Conservation (phyloP, 2,888 invertebrate species). For the Julus scandinavius region DNA sequence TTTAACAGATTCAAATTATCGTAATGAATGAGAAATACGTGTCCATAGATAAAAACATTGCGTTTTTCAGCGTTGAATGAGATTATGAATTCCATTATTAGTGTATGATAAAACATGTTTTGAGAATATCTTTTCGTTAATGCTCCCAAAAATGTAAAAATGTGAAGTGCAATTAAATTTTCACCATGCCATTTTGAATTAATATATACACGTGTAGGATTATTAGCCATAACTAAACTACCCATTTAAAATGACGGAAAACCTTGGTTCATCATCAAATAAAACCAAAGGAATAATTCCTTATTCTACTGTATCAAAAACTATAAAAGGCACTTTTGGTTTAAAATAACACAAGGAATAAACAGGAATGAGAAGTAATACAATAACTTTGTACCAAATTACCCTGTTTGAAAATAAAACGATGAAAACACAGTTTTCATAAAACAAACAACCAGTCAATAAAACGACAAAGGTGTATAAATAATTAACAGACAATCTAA, state of each 20-base stretch:
- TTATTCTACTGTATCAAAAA: background rate
- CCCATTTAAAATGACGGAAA: too few relatives aligned
- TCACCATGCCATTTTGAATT: too few relatives aligned
- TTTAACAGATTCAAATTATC: too few relatives aligned
- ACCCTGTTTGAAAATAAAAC: background rate
- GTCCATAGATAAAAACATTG: too few relatives aligned
- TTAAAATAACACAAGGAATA: background rate
- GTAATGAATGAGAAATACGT: too few relatives aligned
- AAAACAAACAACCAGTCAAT: background rate
- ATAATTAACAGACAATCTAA: background rate
- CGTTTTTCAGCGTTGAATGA: too few relatives aligned
- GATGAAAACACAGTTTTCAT: background rate
- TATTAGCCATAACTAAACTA: too few relatives aligned
- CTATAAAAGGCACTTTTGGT: background rate
- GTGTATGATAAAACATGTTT: too few relatives aligned
- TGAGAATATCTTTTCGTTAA: too few relatives aligned
- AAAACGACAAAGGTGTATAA: background rate
- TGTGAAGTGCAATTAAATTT: background rate
- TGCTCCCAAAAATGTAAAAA: background rate
- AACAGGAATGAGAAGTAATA: background rate
- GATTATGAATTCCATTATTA: too few relatives aligned
- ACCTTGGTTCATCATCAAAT: too few relatives aligned
- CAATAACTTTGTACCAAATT: background rate
- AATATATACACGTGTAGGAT: too few relatives aligned
- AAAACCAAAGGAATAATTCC: background rate